A percentile compares a stretch with the other conserved stretches of the same genome.
Evolutionary conservation across 1,140 invertebrate genomes (phyloP).

Genomic region (Ridgeia piscesae): DNA sequence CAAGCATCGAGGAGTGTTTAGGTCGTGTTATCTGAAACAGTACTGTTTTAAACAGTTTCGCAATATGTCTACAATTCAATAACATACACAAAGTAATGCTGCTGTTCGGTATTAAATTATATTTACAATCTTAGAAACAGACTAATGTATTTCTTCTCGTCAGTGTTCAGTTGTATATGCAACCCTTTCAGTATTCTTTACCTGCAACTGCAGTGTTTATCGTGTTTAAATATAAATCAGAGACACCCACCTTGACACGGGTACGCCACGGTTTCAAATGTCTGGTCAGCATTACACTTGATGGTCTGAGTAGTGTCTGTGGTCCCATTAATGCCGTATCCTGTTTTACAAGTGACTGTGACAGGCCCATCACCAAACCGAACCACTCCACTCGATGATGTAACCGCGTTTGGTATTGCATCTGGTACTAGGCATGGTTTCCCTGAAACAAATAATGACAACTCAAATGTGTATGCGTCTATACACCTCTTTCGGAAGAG

Average conservation of each 20-base stretch:
- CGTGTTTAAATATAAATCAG: not conserved
- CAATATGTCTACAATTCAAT: no score
- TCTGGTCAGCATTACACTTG: not conserved
- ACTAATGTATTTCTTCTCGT: not conserved
- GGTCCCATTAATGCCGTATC: not conserved
- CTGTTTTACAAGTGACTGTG: not conserved
- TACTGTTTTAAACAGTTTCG: no score
- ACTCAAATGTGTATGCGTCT: not conserved
- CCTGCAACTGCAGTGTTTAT: not conserved
- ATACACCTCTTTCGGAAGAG: no score
- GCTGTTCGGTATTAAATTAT: not conserved
- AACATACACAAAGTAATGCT: not conserved
- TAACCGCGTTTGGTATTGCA: not conserved
- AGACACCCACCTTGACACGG: not conserved
- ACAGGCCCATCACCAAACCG: not conserved
- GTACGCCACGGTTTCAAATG: not conserved
- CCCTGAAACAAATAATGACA: not conserved
- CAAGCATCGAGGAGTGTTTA: no score
- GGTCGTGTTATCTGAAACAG: no score
- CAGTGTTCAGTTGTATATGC: not conserved
- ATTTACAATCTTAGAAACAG: not conserved
- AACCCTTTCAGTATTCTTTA: not conserved
- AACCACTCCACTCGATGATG: not conserved
- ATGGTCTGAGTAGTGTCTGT: not conserved
- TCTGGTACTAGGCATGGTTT: not conserved